Conservation (phyloP, 2,797 vertebrate genomes). For the Hipposideros larvatus region DNA sequence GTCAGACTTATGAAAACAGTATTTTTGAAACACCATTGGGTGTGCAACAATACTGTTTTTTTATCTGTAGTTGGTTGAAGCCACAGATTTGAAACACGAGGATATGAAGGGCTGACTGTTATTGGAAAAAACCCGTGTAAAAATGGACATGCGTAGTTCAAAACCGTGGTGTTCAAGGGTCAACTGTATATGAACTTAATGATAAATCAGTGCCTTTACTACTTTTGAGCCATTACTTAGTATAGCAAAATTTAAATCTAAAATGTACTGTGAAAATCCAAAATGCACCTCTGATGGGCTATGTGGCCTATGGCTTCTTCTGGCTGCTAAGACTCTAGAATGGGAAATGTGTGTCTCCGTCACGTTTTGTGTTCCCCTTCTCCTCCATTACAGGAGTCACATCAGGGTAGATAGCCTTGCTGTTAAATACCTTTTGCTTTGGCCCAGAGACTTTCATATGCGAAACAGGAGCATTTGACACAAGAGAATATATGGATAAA, state of each 20-base stretch:
- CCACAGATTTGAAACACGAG: neutral
- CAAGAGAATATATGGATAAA: neutral
- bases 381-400: neutral
- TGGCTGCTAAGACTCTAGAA: conserved; percentile 42
- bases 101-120: neutral
- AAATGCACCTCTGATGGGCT: neutral
- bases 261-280: neutral
- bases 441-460: conserved; percentile 19
- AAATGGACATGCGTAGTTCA: neutral
- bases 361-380: neutral
- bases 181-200: neutral
- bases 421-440: neutral
- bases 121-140: neutral
- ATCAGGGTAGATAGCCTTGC: neutral
- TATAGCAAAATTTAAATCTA: conserved; percentile 19
- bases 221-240: neutral
- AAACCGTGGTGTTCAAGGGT: neutral
- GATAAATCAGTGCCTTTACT: neutral
- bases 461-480: neutral
- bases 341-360: conserved; percentile 43
- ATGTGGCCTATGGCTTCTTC: conserved; percentile 1
- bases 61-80: neutral
- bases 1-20: no score
- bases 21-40: neutral
- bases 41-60: neutral